A percentile compares a stretch with the other conserved stretches of the same genome.
Conservation (phyloP, 2,113 vertebrate genomes). For the Phalacrocorax brasilianus region DNA sequence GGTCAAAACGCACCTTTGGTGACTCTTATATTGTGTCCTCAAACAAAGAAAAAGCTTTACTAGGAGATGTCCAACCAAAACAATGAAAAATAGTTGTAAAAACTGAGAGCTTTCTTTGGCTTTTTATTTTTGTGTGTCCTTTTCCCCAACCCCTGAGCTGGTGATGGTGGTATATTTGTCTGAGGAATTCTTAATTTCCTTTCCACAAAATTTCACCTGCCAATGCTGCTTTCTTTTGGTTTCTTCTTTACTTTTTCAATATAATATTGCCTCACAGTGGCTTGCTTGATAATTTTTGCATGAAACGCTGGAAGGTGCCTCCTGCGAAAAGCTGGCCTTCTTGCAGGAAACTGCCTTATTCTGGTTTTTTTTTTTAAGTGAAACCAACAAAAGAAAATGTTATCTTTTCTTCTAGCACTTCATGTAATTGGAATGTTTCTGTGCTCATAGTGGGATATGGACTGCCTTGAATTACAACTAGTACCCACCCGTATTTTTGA, state of each 20-base stretch:
- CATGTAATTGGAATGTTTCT: conserved; percentile 1
- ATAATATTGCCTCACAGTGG: conserved; percentile 50
- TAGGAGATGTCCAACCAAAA: neutral
- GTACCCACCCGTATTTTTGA: neutral
- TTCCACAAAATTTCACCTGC: neutral
- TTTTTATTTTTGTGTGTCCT: neutral
- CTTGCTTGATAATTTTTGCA: conserved; percentile 13
- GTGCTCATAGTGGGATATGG: neutral
- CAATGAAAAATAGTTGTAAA: neutral
- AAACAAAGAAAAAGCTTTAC: neutral
- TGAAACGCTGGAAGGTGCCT: neutral
- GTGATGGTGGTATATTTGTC: neutral
- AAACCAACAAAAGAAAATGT: conserved; percentile 21
- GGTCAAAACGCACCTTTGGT: neutral
- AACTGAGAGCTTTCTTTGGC: neutral
- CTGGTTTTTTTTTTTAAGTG: neutral
- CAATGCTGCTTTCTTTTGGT: neutral
- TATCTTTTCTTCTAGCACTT: conserved; percentile 20
- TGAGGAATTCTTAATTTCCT: conserved; percentile 1
- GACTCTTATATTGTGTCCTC: neutral
- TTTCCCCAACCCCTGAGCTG: neutral
- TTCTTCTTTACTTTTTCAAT: neutral
- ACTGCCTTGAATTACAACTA: conserved; percentile 14
- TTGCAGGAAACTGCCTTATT: conserved; percentile 2
- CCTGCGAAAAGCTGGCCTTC: neutral